Percentiles rank a stretch among this genome's conserved stretches.
Evolutionary conservation across 2,888 invertebrate species (phyloP).

Genomic region (Chouioia cunea): DNA sequence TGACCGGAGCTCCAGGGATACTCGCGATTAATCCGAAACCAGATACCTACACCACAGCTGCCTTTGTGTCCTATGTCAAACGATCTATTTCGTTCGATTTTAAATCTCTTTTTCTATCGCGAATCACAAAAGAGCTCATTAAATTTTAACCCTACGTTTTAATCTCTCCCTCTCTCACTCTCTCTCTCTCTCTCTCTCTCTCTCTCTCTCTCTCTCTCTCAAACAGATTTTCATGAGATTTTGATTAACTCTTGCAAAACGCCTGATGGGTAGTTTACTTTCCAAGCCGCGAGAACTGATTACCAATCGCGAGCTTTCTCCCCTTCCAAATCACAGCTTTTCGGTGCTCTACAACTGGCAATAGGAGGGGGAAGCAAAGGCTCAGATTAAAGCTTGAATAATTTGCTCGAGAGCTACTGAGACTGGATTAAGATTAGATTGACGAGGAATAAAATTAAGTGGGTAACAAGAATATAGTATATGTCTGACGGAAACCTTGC

Average conservation of each 20-base stretch:
- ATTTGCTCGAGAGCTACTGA: too few species aligned
- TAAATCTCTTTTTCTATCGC: conserved; percentile 42
- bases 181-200: too few species aligned
- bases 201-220: conserved; percentile 1
- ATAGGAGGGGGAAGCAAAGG: too few species aligned
- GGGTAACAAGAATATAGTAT: too few species aligned
- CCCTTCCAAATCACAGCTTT: too few species aligned
- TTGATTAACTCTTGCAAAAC: too few species aligned
- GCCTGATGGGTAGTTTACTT: background rate
- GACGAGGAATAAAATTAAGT: too few species aligned
- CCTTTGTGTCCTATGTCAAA: conserved; percentile 8
- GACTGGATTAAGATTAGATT: too few species aligned
- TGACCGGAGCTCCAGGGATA: conserved; percentile 8
- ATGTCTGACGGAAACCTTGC: too few species aligned
- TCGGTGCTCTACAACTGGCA: too few species aligned
- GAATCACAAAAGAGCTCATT: too few species aligned
- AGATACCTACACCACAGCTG: conserved; percentile 13
- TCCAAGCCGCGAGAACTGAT: background rate
- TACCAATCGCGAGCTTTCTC: background rate
- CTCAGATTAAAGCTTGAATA: too few species aligned
- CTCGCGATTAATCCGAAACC: conserved; percentile 44
- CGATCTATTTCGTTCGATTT: conserved; percentile 19
- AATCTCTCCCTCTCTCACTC: conserved; percentile 1
- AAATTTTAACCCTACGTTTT: background rate
- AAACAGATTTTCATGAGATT: background rate